Base-by-base conservation (phyloP, 2,888 invertebrate genomes). In the Agrotis puta region DNA sequence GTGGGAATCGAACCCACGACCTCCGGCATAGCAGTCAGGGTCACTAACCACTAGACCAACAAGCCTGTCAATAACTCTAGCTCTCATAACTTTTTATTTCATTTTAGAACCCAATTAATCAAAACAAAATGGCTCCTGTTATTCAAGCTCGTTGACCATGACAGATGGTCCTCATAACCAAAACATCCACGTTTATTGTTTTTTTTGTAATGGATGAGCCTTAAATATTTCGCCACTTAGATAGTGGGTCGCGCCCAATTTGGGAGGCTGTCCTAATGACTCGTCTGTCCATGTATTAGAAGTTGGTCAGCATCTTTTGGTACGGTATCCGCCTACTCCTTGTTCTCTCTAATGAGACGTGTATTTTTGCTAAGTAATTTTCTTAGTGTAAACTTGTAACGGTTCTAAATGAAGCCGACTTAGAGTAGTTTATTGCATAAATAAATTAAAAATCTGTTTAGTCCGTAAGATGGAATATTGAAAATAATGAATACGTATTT, bases 221-320 rank as follows among this genome's bases (percentile, higher is more conserved):
- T 63, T 53, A 58, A 68, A 71, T 66, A 68, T 77, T 85, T 77
- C 71, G 57, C 69, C 39, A 27, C 63, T 59, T 74, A 61, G 86
- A 84, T 84, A 84, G 82, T 63, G 58, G 75, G 70, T 51, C 74
- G 50, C 27, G 51, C 57, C 81, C 69, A 79, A 82, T 70, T 81
- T 74, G 69, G 81, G 39, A 56, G 57, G 33, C 47, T 43, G 33
- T 48, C 20, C 47, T 62, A 70, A 82, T 66, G 68, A 71, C 18
- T 70, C 71, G 64, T 77, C 53, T 67, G 58, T 45, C 58, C 64
- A 50, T 62, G 62, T 62, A 22, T 69, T 65, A 64, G 62, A 70
- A 61, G 43, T 70, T 72, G 58, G 82, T 74, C 68, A 77, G 70
- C 77, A 56, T 62, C 27, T 77, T 78, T 71, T 59, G 57, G 43